phyloP scores from a whole-genome alignment of 2,113 vertebrate genomes.

The Pituophis catenifer region DNA sequence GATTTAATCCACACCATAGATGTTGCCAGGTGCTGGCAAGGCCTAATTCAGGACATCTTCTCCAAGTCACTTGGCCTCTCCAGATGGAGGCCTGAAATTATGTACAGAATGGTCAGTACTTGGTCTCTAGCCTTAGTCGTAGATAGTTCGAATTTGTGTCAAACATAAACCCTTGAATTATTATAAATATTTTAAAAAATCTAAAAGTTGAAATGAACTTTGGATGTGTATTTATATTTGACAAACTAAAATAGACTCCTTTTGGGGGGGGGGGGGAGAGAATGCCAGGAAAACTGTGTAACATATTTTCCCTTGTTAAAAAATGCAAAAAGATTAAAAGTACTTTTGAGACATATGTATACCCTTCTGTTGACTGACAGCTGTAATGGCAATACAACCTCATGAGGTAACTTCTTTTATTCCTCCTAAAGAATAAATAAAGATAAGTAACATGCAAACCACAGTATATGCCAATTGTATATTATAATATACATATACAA shows the following conservation, averaged over 20 bases:
- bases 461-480: conserved; percentile 54
- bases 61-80: neutral
- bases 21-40: neutral
- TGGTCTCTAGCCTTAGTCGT: conserved; percentile 20
- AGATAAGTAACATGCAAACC: conserved; percentile 66
- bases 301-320: conserved; percentile 79
- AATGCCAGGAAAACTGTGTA: conserved; percentile 72
- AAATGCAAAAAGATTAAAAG: conserved; percentile 75
- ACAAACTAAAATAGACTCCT: conserved; percentile 73
- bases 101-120: neutral
- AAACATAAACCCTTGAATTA: conserved; percentile 10
- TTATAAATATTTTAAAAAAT: conserved; percentile 52
- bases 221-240: conserved; percentile 52
- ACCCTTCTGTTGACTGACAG: conserved; percentile 78
- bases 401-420: conserved; percentile 74
- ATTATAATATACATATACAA: conserved; percentile 24
- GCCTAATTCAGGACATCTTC: neutral
- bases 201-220: conserved; percentile 53
- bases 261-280: conserved; percentile 47
- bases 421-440: conserved; percentile 66
- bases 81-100: neutral
- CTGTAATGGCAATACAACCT: conserved; percentile 71
- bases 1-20: neutral
- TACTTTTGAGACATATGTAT: conserved; percentile 77
- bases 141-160: conserved; percentile 43